phyloP scores from a whole-genome alignment of 2,113 vertebrate genomes.

The Chlamydotis undulata region DNA sequence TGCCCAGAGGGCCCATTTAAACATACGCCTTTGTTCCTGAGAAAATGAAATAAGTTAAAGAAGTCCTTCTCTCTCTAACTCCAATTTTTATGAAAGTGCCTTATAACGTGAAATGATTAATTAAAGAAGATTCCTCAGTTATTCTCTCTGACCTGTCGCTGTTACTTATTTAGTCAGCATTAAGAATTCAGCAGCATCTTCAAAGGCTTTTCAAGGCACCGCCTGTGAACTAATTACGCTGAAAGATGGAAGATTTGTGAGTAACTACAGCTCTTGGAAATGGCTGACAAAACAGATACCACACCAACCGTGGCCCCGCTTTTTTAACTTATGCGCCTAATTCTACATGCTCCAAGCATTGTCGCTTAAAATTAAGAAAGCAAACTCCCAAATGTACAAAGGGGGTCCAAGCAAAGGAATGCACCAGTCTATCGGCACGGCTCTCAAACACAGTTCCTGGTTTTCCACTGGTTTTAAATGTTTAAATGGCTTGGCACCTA shows the following conservation, averaged over 20 bases:
- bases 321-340: not conserved
- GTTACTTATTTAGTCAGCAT: constrained; percentile 28
- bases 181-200: constrained; percentile 44
- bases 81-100: not conserved
- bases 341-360: not conserved
- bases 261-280: not conserved
- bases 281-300: not conserved
- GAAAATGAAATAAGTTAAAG: constrained; percentile 9
- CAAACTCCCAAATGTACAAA: not conserved
- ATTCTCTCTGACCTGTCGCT: constrained; percentile 23
- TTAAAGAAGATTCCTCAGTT: constrained; percentile 34
- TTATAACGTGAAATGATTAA: constrained; percentile 16
- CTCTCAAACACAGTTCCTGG: accelerated
- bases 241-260: not conserved
- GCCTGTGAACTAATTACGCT: constrained; percentile 11
- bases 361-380: not conserved
- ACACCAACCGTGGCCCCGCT: not conserved
- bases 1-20: not conserved
- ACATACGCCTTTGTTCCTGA: not conserved
- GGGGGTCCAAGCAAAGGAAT: not conserved
- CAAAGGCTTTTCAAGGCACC: constrained; percentile 11
- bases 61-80: not conserved
- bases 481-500: not conserved
- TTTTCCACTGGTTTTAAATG: not conserved
- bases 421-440: accelerated